Conservation (phyloP, 2,888 invertebrate species). For the Synergus laeviventris region DNA sequence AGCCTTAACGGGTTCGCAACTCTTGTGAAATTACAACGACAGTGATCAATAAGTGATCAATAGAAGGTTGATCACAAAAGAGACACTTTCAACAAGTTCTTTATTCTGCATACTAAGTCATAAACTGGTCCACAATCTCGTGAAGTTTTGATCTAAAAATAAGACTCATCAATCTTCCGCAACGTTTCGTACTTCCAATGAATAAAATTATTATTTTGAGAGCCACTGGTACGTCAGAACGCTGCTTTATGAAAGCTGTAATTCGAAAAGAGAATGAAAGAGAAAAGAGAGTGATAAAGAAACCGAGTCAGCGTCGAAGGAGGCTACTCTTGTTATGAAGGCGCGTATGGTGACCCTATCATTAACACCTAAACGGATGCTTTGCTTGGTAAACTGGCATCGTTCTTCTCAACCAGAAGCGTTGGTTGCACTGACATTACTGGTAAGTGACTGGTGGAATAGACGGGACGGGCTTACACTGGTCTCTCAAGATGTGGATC, state of each 20-base stretch:
- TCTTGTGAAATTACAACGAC: constrained; percentile 34
- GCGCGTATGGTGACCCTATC: constrained; percentile 68
- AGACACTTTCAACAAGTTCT: constrained; percentile 21
- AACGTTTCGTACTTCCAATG: neutral
- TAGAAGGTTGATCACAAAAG: constrained; percentile 3
- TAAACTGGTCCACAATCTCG: neutral
- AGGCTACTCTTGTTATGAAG: constrained; percentile 68
- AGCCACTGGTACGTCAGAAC: constrained; percentile 26
- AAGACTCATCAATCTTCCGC: neutral
- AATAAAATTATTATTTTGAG: constrained; percentile 21
- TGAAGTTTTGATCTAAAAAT: neutral
- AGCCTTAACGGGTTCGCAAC: constrained; percentile 60
- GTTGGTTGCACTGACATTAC: constrained; percentile 15
- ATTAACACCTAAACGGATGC: constrained; percentile 72
- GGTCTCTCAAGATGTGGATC: constrained; percentile 59
- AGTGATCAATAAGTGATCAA: constrained; percentile 1
- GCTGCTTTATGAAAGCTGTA: constrained; percentile 16
- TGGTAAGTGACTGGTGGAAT: constrained; percentile 52
- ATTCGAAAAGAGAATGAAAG: constrained; percentile 30
- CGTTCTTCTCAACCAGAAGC: constrained; percentile 36
- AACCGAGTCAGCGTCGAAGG: constrained; percentile 28
- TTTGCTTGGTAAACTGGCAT: constrained; percentile 37
- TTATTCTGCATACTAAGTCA: neutral
- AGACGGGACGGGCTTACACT: constrained; percentile 49
- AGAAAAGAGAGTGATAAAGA: constrained; percentile 31